Conservation (phyloP, 2,113 vertebrate species). For the Puntigrus tetrazona region DNA sequence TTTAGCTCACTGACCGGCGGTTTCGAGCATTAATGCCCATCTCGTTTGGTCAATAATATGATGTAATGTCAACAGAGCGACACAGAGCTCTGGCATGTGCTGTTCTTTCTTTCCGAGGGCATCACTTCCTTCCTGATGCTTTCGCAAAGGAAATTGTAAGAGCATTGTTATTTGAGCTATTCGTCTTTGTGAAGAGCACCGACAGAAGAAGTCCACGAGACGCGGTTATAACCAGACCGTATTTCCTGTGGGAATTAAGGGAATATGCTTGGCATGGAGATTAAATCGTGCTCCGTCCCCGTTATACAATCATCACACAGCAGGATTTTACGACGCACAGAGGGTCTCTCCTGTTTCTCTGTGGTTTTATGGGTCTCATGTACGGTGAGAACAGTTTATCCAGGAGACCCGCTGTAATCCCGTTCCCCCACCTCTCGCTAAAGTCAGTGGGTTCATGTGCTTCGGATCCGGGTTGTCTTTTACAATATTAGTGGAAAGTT, state of each 20-base stretch:
- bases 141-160: conserved; percentile 24
- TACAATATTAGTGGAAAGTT: conserved; percentile 47
- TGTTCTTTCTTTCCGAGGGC: conserved; percentile 19
- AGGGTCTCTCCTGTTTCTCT: not conserved
- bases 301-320: not conserved
- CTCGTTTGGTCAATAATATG: conserved; percentile 9
- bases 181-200: not conserved
- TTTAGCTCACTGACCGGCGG: not conserved
- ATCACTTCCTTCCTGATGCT: conserved; percentile 10
- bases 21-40: not conserved
- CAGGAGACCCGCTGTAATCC: conserved; percentile 43
- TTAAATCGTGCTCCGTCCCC: not conserved
- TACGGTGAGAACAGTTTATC: conserved; percentile 18
- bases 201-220: not conserved
- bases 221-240: not conserved
- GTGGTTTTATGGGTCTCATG: not conserved
- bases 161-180: not conserved
- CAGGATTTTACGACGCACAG: not conserved
- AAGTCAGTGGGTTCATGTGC: conserved; percentile 43
- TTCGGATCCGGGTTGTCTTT: not conserved
- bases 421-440: not conserved
- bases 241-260: conserved; percentile 9
- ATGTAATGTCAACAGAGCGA: conserved; percentile 15
- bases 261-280: not conserved
- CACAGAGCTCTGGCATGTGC: conserved; percentile 32